A percentile compares a stretch with the other conserved stretches of the same genome.
These are phyloP conservation scores for Lipotes vexillifer DNA, from an alignment of 2,113 vertebrate genomes.

Conservation along the genomic window DNA sequence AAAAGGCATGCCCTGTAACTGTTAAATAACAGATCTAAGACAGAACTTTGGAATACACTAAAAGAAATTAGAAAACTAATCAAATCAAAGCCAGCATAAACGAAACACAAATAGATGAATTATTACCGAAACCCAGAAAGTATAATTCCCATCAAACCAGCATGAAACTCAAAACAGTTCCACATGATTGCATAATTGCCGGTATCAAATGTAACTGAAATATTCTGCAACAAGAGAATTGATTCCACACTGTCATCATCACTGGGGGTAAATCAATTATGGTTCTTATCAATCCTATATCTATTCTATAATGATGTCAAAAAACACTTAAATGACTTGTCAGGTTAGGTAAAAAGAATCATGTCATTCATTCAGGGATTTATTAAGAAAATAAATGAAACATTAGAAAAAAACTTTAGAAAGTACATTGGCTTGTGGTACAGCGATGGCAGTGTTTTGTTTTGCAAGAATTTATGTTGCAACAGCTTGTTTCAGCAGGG, in stretches of 20 bases:
- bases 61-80: constrained; percentile 64
- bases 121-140: constrained; percentile 66
- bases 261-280: background rate
- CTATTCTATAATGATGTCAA: background rate
- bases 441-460: background rate
- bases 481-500: constrained; percentile 28
- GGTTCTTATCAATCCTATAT: background rate
- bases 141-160: constrained; percentile 72
- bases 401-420: constrained; percentile 38
- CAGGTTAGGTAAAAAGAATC: background rate
- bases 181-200: constrained; percentile 62
- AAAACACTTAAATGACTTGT: background rate
- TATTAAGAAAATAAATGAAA: constrained; percentile 14
- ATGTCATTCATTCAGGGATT: background rate
- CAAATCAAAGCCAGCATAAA: constrained; percentile 57
- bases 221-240: constrained; percentile 30
- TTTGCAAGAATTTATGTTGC: constrained; percentile 34
- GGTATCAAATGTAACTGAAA: constrained; percentile 63
- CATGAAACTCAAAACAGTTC: constrained; percentile 73
- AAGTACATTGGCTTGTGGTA: background rate
- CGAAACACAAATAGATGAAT: constrained; percentile 46
- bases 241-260: background rate
- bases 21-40: constrained; percentile 52
- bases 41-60: constrained; percentile 27
- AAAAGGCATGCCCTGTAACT: constrained; percentile 19